A percentile compares a stretch with the other conserved stretches of the same genome.
Evolutionary conservation across 2,113 vertebrate genomes (phyloP).

Genomic region (Pteruthius melanotis): DNA sequence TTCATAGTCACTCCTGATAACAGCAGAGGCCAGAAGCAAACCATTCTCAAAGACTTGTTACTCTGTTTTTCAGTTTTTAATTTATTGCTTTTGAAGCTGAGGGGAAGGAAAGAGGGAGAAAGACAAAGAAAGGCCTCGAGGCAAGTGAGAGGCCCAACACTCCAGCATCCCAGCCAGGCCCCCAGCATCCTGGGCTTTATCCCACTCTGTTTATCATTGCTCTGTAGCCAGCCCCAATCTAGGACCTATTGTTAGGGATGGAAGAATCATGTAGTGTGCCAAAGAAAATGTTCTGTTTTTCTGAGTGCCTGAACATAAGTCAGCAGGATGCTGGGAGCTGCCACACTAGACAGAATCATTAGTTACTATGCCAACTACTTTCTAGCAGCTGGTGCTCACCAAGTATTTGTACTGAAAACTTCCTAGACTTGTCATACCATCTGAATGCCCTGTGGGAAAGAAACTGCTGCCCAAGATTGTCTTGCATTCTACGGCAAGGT

Average conservation of each 20-base stretch:
- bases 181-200: conserved; percentile 37
- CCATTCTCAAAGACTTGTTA: conserved; percentile 28
- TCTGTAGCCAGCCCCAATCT: conserved; percentile 18
- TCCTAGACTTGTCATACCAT: background rate
- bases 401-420: background rate
- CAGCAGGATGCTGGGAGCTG: conserved; percentile 42
- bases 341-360: background rate
- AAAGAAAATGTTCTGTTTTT: conserved; percentile 56
- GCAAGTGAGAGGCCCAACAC: conserved; percentile 24
- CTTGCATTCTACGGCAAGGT: background rate
- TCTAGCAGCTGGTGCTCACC: conserved; percentile 3
- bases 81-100: conserved; percentile 39
- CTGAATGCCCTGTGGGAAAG: background rate
- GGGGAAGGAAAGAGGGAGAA: background rate
- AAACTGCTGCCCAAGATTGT: background rate
- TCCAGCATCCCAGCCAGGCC: conserved; percentile 23
- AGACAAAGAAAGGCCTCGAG: conserved; percentile 36
- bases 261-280: conserved; percentile 12
- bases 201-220: conserved; percentile 45
- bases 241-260: conserved; percentile 45
- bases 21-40: background rate
- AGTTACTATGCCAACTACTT: conserved; percentile 23
- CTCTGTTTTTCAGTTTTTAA: conserved; percentile 8
- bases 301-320: conserved; percentile 41
- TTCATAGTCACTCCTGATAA: background rate